phyloP scores from a whole-genome alignment of 2,888 invertebrate species.

The Lysandra coridon region DNA sequence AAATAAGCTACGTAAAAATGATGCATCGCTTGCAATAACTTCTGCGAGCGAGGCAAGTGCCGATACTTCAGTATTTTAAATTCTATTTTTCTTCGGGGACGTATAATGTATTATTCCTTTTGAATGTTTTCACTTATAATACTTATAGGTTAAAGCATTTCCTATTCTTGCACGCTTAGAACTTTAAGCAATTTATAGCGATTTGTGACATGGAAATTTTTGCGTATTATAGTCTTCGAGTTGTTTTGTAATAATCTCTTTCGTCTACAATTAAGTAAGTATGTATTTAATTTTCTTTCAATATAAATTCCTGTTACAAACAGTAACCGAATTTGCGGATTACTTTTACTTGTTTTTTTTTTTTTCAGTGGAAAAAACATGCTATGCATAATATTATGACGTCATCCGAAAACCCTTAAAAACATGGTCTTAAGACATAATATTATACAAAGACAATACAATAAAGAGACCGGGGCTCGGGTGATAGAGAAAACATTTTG shows the following conservation, averaged over 20 bases:
- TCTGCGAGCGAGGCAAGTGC: slow-evolving; percentile 15
- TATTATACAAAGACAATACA: background rate
- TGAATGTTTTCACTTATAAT: slow-evolving; percentile 10
- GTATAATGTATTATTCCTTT: slow-evolving; percentile 14
- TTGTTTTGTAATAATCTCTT: background rate
- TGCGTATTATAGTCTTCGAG: background rate
- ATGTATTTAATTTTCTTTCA: background rate
- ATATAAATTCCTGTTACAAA: background rate
- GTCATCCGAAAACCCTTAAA: background rate
- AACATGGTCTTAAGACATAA: background rate
- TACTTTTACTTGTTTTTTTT: too few species aligned
- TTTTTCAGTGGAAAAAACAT: background rate
- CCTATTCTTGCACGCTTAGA: background rate
- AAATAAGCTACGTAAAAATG: slow-evolving; percentile 9
- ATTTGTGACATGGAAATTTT: background rate
- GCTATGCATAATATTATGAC: background rate
- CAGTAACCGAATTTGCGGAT: too few species aligned
- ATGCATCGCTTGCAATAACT: slow-evolving; percentile 16
- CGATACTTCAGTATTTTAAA: slow-evolving; percentile 29
- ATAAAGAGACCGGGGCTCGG: background rate
- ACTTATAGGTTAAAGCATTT: background rate
- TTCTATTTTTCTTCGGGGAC: slow-evolving; percentile 21
- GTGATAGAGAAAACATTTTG: slow-evolving; percentile 17
- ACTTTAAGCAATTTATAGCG: background rate
- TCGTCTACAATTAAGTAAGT: background rate